Base-by-base conservation (phyloP, 1,140 invertebrate species). In the Dendrolimus kikuchii region DNA sequence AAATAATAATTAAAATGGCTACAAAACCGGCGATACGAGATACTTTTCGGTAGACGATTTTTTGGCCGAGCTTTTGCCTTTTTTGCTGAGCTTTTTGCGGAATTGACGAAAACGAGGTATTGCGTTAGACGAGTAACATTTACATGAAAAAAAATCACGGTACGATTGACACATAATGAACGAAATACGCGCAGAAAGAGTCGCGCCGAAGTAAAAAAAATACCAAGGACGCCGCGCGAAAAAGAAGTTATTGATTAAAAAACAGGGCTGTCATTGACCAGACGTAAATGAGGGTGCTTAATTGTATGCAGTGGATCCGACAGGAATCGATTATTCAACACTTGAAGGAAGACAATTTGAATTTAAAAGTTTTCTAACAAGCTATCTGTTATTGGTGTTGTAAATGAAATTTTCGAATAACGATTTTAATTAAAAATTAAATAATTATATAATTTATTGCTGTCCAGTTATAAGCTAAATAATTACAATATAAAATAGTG, bases 1-100 rank as follows among this genome's bases (percentile, higher is more conserved):
- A 86, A 86, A 86, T 86, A 86, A 86, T 86, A 86, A 86, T 86
- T 86, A 84, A 86, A 86, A 86, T 84, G 82, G 81, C 79, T 86
- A 82, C 81, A 84, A 82, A 77, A 82, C 71, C 72, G 72, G 71
- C 79, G 75, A 77, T 81, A 73, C 75, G 77, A 82, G 75, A 82
- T 80, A 80, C 71, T 74, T 74, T 78, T 80, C 71, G 75, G 79
- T 86, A 81, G 82, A 86, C 81, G 65, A 84, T 84, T 80, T 86
- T 86, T 86, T 84, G 79, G 75, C 58, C 51, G 64, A 80, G 80
- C 77, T 82, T 82, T 80, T 70, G 67, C 59, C 67, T 81, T 82
- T 74, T 84, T 82, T 81, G 68, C 65, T 6, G 48, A 64, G 70
- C 74, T 86, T 86, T 86, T 86, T 81, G 77, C 73, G 51, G 57